Percentiles rank a stretch among this genome's conserved stretches.
phyloP scores from a whole-genome alignment of 2,888 invertebrate species.

The Mythimna lalbum region DNA sequence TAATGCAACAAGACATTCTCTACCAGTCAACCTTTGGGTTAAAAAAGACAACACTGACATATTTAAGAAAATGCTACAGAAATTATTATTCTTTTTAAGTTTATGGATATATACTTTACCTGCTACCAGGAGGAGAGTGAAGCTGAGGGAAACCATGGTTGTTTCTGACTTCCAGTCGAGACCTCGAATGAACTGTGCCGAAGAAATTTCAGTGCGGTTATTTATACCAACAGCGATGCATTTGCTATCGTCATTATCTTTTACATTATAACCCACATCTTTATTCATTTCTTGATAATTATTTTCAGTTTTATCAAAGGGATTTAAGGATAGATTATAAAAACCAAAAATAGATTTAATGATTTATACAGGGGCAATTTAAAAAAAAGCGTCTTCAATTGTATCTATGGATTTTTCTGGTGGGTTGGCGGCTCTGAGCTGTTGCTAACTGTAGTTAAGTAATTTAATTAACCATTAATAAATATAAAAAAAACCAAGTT shows the following conservation, averaged over 20 bases:
- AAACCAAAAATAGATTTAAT: constrained; percentile 1
- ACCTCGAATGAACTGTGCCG: constrained; percentile 35
- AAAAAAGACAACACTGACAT: too few species aligned
- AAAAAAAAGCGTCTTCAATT: neutral
- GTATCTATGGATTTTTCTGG: neutral
- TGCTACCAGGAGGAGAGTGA: constrained; percentile 41
- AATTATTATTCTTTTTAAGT: neutral
- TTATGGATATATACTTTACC: constrained; percentile 35
- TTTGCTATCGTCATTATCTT: constrained; percentile 27
- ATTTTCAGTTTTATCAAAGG: constrained; percentile 19
- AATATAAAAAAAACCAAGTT: too few species aligned
- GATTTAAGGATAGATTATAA: constrained; percentile 1
- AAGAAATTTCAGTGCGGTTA: constrained; percentile 3
- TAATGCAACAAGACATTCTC: too few species aligned
- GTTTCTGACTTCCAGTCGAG: constrained; percentile 9
- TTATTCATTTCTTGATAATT: neutral
- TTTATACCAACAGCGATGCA: constrained; percentile 37
- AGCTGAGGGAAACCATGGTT: constrained; percentile 35
- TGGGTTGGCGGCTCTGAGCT: neutral
- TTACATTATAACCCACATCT: constrained; percentile 21
- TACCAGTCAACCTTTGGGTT: too few species aligned
- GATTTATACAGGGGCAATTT: constrained; percentile 23
- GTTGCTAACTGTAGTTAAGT: neutral
- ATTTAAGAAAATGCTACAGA: neutral
- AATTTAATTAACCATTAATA: neutral